Percentiles rank a stretch among this genome's conserved stretches.
These are phyloP conservation scores for Esox niger DNA, from an alignment of 2,113 vertebrate genomes.

Conservation along the genomic window DNA sequence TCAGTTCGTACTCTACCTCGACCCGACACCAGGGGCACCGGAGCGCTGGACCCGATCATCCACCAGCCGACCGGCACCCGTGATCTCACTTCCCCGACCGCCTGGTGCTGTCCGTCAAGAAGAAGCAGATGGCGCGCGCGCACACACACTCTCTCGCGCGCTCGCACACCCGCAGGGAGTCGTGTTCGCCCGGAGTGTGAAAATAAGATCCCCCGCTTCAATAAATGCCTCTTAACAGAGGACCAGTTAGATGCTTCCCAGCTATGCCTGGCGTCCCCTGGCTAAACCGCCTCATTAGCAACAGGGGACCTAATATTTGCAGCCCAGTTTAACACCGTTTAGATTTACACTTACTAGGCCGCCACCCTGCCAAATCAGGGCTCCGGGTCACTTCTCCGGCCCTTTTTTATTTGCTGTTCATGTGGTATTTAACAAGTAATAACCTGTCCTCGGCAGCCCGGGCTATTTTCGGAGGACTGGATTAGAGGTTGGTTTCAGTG, in stretches of 20 bases:
- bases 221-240: slow-evolving; percentile 74
- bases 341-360: slow-evolving; percentile 65
- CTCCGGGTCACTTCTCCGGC: slow-evolving; percentile 33
- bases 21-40: slow-evolving; percentile 1
- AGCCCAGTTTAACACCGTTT: slow-evolving; percentile 67
- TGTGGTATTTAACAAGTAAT: slow-evolving; percentile 44
- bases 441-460: slow-evolving; percentile 20
- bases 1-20: slow-evolving; percentile 22
- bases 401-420: slow-evolving; percentile 37
- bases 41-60: background rate
- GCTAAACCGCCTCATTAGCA: slow-evolving; percentile 75
- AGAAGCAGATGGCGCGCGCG: slow-evolving; percentile 70
- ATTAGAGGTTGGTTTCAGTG: background rate
- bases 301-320: slow-evolving; percentile 67
- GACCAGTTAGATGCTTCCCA: slow-evolving; percentile 69
- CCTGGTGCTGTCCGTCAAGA: slow-evolving; percentile 74
- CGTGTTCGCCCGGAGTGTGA: slow-evolving; percentile 74
- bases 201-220: slow-evolving; percentile 79
- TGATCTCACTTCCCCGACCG: slow-evolving; percentile 70
- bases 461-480: slow-evolving; percentile 26
- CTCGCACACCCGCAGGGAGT: slow-evolving; percentile 50
- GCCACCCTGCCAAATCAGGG: slow-evolving; percentile 21
- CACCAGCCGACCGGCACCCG: background rate
- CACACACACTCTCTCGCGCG: slow-evolving; percentile 21
- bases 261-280: slow-evolving; percentile 66